Evolutionary conservation across 53 echinoderm and acorn worm genomes (phyloP).

Genomic region (Echinometra lucunter): DNA sequence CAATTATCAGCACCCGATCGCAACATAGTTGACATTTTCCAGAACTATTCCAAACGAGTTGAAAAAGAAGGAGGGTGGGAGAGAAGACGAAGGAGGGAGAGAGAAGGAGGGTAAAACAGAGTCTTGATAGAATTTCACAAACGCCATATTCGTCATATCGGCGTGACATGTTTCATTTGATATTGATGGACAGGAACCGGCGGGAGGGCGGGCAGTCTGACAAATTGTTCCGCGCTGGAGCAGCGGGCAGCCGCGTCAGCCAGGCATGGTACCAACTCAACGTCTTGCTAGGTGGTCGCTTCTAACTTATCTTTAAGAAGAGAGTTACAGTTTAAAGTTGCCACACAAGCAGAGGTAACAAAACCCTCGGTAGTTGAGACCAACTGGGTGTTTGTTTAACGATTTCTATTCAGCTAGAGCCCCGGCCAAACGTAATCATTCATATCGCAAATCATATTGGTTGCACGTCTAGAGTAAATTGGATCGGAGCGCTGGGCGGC

Average conservation of each 20-base stretch:
- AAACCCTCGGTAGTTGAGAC: constrained; percentile 72
- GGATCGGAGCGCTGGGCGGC: constrained; percentile 65
- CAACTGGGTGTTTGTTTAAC: constrained; percentile 82
- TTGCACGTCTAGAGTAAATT: constrained; percentile 65
- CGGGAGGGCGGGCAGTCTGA: constrained; percentile 63
- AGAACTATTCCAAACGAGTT: constrained; percentile 43
- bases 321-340: constrained; percentile 85
- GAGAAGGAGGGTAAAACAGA: constrained; percentile 34
- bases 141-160: constrained; percentile 68
- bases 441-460: constrained; percentile 65
- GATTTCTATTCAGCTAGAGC: constrained; percentile 71
- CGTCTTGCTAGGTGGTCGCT: constrained; percentile 76
- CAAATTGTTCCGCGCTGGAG: constrained; percentile 70
- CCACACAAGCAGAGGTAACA: constrained; percentile 80
- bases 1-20: constrained; percentile 56
- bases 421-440: constrained; percentile 69
- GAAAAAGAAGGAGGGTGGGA: not conserved
- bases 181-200: constrained; percentile 65
- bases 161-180: constrained; percentile 68
- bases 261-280: constrained; percentile 47
- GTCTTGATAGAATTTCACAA: constrained; percentile 51
- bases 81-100: not conserved
- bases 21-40: constrained; percentile 71
- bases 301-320: constrained; percentile 63
- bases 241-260: constrained; percentile 72